Evolutionary conservation across 2,113 vertebrate species (phyloP).

Genomic region (Saiga tatarica): DNA sequence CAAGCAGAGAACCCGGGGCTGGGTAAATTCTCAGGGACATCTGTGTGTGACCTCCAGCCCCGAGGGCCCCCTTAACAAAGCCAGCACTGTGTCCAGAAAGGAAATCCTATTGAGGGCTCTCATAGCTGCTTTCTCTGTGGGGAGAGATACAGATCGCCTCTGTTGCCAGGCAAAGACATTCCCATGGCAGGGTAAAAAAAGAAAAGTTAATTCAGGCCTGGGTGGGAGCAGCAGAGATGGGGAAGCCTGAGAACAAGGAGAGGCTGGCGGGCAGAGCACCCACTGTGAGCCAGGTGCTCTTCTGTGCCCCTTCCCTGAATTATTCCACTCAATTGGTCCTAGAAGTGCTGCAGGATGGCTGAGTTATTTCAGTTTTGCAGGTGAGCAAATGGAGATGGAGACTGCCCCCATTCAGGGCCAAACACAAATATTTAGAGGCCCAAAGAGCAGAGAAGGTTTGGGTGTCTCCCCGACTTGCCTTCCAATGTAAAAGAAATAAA

Average conservation of each 20-base stretch:
- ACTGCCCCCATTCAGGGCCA: background rate
- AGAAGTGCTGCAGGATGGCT: accelerated
- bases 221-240: background rate
- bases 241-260: background rate
- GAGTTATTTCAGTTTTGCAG: background rate
- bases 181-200: slow-evolving; percentile 54
- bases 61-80: slow-evolving; percentile 61
- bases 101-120: slow-evolving; percentile 63
- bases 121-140: background rate
- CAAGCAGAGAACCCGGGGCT: background rate
- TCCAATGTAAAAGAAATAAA: background rate
- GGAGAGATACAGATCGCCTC: slow-evolving; percentile 49
- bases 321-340: accelerated
- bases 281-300: no score
- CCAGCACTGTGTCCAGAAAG: slow-evolving; percentile 68
- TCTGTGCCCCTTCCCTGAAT: background rate
- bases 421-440: background rate
- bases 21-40: slow-evolving; percentile 56
- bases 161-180: slow-evolving; percentile 56
- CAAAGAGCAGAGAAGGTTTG: background rate
- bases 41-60: slow-evolving; percentile 30
- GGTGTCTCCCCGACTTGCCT: background rate
- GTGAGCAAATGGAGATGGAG: background rate
- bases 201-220: slow-evolving; percentile 29
- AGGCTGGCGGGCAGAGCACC: background rate